Conservation (phyloP, 2,888 invertebrate genomes). For the Eumerus sabulonum region DNA sequence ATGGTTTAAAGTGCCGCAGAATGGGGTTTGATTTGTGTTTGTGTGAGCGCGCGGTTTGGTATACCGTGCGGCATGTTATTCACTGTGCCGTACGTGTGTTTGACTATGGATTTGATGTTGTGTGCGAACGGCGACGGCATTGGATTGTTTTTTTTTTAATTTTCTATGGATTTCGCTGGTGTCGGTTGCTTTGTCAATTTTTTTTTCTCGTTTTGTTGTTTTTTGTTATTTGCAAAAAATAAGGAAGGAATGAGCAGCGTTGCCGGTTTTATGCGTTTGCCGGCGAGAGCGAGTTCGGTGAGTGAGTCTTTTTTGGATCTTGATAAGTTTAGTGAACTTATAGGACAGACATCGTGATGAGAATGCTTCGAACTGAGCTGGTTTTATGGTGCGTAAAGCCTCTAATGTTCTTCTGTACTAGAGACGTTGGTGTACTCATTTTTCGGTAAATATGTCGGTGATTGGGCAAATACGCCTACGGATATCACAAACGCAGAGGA, state of each 20-base stretch:
- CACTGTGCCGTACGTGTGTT: constrained; percentile 18
- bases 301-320: not conserved
- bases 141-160: constrained; percentile 48
- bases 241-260: constrained; percentile 35
- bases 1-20: constrained; percentile 45
- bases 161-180: constrained; percentile 16
- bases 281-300: constrained; percentile 35
- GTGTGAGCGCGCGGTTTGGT: not conserved
- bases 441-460: no score
- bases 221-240: constrained; percentile 52
- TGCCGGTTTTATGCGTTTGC: constrained; percentile 34
- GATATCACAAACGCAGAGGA: no score
- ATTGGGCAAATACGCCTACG: no score
- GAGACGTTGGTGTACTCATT: no score
- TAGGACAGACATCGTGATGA: no score
- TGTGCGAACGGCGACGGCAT: constrained; percentile 63
- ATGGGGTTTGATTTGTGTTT: constrained; percentile 19
- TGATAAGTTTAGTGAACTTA: no score
- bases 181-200: constrained; percentile 60
- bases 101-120: constrained; percentile 6
- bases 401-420: no score
- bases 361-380: no score
- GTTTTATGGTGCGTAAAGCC: no score
- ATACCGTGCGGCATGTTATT: constrained; percentile 12
- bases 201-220: constrained; percentile 40